Base-by-base conservation (phyloP, 2,888 invertebrate genomes). In the Sphaeridia pumilis region DNA sequence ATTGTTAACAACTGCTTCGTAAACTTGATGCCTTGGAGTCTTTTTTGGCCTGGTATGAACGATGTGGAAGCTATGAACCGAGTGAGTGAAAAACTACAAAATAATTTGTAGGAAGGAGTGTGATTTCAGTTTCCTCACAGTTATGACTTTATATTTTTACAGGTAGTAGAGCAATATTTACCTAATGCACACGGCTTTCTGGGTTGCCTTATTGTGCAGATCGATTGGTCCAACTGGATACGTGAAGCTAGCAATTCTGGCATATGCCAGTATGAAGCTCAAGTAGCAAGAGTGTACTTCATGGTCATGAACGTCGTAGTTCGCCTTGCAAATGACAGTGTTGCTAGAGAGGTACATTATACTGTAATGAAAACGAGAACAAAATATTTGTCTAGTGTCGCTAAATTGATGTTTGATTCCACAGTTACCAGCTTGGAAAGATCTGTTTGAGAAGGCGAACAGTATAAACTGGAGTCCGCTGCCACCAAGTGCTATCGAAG, bases 141-240 rank as follows among this genome's bases (percentile, higher is more conserved):
- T n/a, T n/a, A n/a, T n/a, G n/a, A n/a, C n/a, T n/a, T 36, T 38
- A 41, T 2, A 49, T 49, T 20, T 44, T 48, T 61, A 0, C 58
- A 75, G 74, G 75, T 80, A 4, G 73, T 77, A 1, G 79, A 80
- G 63, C 76, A 80, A 66, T 82, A 79, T 68, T 67, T 82, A 41
- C 82, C 83, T 0, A 79, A 80, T 56, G 78, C 81, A 56, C 84
- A 84, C 69, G 72, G 78, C 20, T 83, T 86, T 69, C 70, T 84
- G 54, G 82, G 83, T 0, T 77, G 79, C 58, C 74, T 86, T 17
- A 81, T 85, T 66, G 75, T 81, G 54, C 76, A 78, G 49, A 72
- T 85, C 3, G 74, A 78, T 46, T 86, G 86, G 86, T 69, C 71
- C 2, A 65, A 67, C 2, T 82, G 82, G 81, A 71, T 81, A 46